phyloP scores from a whole-genome alignment of 2,113 vertebrate species.

The Steatornis caripensis region DNA sequence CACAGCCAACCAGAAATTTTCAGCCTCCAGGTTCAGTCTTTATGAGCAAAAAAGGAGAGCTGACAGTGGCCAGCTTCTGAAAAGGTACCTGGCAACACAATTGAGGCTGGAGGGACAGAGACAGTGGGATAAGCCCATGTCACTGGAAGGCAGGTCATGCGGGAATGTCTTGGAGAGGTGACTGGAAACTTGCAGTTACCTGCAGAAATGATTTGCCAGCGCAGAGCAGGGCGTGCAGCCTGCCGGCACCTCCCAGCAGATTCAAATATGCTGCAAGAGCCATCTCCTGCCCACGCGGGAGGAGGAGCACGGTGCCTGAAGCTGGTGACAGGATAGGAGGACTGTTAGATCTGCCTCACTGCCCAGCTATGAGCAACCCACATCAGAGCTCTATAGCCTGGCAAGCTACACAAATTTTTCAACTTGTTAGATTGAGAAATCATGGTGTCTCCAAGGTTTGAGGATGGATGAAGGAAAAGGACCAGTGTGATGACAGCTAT shows the following conservation, averaged over 20 bases:
- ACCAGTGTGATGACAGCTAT: neutral
- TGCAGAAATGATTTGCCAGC: neutral
- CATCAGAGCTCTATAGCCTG: neutral
- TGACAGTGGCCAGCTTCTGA: neutral
- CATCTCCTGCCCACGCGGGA: neutral
- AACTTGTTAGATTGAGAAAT: neutral
- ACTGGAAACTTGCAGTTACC: neutral
- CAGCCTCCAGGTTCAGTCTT: neutral
- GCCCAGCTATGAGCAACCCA: neutral
- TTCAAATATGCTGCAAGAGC: neutral
- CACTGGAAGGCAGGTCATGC: neutral
- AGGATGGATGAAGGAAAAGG: neutral
- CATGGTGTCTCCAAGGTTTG: neutral
- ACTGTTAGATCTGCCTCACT: neutral
- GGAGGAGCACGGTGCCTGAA: neutral
- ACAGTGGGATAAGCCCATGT: accelerated
- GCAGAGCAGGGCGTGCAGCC: neutral
- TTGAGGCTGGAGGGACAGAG: neutral
- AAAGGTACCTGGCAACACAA: neutral
- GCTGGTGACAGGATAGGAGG: neutral
- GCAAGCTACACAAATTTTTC: neutral
- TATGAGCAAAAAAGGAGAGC: neutral
- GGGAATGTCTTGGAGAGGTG: neutral
- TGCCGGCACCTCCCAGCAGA: neutral
- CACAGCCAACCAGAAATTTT: neutral